These are phyloP conservation scores for Dysmachus trigonus DNA, from an alignment of 2,888 invertebrate species.

Conservation along the genomic window DNA sequence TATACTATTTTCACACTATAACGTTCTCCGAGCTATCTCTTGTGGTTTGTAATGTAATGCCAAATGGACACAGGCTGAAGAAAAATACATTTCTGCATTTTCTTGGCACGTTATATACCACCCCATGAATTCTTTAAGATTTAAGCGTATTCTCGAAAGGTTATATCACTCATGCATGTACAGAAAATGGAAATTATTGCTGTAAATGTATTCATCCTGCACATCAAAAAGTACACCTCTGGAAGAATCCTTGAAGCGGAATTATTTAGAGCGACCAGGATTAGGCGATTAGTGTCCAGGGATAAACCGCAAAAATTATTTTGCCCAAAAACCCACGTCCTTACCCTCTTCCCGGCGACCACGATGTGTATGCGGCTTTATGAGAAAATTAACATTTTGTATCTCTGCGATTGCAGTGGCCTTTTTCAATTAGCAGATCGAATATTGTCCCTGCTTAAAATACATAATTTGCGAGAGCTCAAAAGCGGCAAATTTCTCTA, in stretches of 20 bases:
- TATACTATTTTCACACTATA: conserved; percentile 39
- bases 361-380: neutral
- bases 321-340: neutral
- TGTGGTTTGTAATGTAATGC: conserved; percentile 36
- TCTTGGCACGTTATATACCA: neutral
- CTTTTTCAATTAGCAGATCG: neutral
- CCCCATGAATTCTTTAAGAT: conserved; percentile 32
- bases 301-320: neutral
- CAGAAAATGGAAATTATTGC: neutral
- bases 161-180: neutral
- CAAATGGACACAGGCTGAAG: conserved; percentile 35
- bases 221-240: neutral
- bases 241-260: neutral
- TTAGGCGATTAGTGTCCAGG: neutral
- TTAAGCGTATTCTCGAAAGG: neutral
- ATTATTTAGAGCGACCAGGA: neutral
- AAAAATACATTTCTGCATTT: conserved; percentile 33
- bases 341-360: neutral
- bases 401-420: neutral
- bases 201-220: conserved; percentile 5
- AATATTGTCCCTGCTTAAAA: neutral
- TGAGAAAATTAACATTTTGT: neutral
- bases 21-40: conserved; percentile 6
- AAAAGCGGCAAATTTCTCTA: neutral
- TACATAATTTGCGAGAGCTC: neutral